Conservation (phyloP, 2,113 vertebrate genomes). For the Pelecanus crispus region DNA sequence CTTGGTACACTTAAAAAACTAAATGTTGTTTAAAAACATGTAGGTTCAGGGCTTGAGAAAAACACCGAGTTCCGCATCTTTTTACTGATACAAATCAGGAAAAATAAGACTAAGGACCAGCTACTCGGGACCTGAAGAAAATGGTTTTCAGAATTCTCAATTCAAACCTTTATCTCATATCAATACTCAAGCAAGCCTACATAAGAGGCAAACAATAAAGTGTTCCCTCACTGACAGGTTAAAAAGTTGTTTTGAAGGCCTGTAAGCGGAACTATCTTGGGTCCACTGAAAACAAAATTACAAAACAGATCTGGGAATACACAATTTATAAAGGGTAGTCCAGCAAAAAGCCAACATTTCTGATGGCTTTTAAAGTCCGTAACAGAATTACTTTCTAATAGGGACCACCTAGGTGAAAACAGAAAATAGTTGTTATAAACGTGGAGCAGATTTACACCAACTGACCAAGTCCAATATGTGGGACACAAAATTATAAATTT, state of each 20-base stretch:
- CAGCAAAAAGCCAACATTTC: neutral
- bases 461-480: neutral
- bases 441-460: neutral
- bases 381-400: neutral
- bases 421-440: neutral
- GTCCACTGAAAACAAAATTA: neutral
- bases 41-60: neutral
- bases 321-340: neutral
- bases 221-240: neutral
- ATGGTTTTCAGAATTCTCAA: neutral
- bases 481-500: neutral
- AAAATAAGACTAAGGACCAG: neutral
- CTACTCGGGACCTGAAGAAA: neutral
- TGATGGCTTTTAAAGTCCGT: neutral
- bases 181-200: neutral
- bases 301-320: neutral
- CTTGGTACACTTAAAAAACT: neutral
- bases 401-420: neutral
- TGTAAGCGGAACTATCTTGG: neutral
- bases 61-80: neutral
- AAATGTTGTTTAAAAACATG: neutral
- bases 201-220: neutral
- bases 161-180: neutral
- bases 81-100: neutral
- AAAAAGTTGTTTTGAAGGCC: neutral